These are phyloP conservation scores for Xylocampa areola DNA, from an alignment of 2,888 invertebrate species.

Conservation along the genomic window DNA sequence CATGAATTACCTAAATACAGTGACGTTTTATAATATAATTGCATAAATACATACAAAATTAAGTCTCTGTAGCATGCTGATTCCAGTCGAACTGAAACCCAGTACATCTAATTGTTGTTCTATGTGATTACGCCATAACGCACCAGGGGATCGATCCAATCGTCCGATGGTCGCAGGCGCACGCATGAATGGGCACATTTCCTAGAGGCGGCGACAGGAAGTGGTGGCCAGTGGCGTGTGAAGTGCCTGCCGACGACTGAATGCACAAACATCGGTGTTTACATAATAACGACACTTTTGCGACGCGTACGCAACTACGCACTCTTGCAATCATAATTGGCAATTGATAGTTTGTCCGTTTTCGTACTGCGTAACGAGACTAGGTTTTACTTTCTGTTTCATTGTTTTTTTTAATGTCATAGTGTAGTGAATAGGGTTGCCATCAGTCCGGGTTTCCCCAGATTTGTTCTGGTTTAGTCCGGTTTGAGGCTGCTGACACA, in stretches of 20 bases:
- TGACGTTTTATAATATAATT: too few species aligned
- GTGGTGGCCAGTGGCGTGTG: constrained; percentile 39
- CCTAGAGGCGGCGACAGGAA: constrained; percentile 62
- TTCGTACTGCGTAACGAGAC: constrained; percentile 20
- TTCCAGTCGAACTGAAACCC: too few species aligned
- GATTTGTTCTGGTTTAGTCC: too few species aligned
- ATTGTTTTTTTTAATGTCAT: constrained; percentile 4
- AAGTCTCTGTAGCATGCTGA: too few species aligned
- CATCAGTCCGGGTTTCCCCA: too few species aligned
- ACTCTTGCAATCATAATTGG: constrained; percentile 34
- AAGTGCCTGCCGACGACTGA: constrained; percentile 46
- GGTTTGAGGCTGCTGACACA: too few species aligned
- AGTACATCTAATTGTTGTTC: constrained; percentile 4
- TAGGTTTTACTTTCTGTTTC: constrained; percentile 29
- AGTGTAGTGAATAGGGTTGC: too few species aligned
- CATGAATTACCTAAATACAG: too few species aligned
- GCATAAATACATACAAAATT: too few species aligned
- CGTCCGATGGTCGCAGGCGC: constrained; percentile 29
- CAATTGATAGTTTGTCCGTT: constrained; percentile 16
- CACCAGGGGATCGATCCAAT: constrained; percentile 30
- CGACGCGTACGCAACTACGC: constrained; percentile 33
- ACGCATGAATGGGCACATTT: constrained; percentile 63
- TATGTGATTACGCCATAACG: constrained; percentile 24
- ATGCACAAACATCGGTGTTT: constrained; percentile 44
- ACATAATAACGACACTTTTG: constrained; percentile 42